These are phyloP conservation scores for Isichthys henryi DNA, from an alignment of 2,113 vertebrate species.

Conservation along the genomic window DNA sequence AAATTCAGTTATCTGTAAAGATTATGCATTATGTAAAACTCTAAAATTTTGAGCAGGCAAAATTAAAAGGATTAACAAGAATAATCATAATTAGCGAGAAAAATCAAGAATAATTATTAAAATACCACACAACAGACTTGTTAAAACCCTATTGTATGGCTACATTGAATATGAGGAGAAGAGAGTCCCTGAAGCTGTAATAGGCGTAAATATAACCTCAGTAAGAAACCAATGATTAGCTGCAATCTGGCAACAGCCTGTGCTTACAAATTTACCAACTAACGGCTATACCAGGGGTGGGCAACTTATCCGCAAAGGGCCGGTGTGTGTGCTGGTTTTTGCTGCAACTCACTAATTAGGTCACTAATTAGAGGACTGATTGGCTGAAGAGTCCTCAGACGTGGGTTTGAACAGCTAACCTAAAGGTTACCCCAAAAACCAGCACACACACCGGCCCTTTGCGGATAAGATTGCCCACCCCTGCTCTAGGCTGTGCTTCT, in stretches of 20 bases:
- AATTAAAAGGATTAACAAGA: background rate
- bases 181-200: background rate
- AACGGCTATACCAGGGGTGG: no score
- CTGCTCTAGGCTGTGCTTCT: background rate
- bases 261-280: background rate
- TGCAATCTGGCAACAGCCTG: background rate
- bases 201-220: background rate
- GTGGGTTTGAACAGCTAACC: no score
- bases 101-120: background rate
- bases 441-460: no score
- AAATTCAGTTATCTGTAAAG: background rate
- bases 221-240: background rate
- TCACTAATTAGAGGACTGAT: no score
- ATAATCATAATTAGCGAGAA: background rate
- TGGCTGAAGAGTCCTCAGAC: no score
- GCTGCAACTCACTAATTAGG: no score
- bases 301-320: no score
- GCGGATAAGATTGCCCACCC: no score
- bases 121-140: background rate
- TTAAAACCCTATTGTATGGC: background rate
- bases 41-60: no score
- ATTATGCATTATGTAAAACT: background rate
- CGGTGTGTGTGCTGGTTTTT: no score
- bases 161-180: background rate
- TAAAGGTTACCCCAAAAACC: no score